Evolutionary conservation across 2,888 invertebrate species (phyloP), one percentile per base, ranked within the genome.

Genomic region (Lymantria monacha): DNA sequence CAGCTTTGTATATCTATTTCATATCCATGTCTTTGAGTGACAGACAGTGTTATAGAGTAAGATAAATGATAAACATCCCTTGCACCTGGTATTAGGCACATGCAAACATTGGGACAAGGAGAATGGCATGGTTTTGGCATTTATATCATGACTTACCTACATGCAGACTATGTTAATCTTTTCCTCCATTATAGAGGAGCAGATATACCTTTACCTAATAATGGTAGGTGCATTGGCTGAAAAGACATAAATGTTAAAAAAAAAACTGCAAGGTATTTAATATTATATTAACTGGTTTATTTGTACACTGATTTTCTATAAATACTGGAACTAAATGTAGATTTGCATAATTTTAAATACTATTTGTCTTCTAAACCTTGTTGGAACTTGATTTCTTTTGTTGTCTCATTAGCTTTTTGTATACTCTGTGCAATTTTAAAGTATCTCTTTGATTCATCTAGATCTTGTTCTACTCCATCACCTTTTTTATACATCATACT

Each of bases 401-500:
- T 93, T 73, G 72, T 92, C 87, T 48, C 87, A 30, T 94, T 72
- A 63, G 96, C 95, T 13, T 94, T 93, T 68, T 96, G 94, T 76
- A 97, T 87, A 48, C 94, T 94, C 42, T 94, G 68, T 0, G 97
- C 96, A 57, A 94, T 88, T 58, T 93, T 88, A 75, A 95, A 95
- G 75, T 94, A 97, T 59, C 93, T 92, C 51, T 95, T 93, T 0
- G 96, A 95, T 72, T 96, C 89, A 50, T 94, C 93, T 45, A 85
- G 74, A 81, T 96, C 94, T 75, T 96, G 94, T 48, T 94, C 94
- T 0, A 94, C 95, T 1, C 98, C 98, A 59, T 98, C 96, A 11
- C 97, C 97, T 75, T 93, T 94, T 33, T 92, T 92, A 78, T 96
- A 96, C 96, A 97, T 97, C 80, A 96, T 94, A 73, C 97, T 95